A percentile compares a stretch with the other conserved stretches of the same genome.
Conservation (phyloP, 1,140 invertebrate genomes). For the Dreissena polymorpha region DNA sequence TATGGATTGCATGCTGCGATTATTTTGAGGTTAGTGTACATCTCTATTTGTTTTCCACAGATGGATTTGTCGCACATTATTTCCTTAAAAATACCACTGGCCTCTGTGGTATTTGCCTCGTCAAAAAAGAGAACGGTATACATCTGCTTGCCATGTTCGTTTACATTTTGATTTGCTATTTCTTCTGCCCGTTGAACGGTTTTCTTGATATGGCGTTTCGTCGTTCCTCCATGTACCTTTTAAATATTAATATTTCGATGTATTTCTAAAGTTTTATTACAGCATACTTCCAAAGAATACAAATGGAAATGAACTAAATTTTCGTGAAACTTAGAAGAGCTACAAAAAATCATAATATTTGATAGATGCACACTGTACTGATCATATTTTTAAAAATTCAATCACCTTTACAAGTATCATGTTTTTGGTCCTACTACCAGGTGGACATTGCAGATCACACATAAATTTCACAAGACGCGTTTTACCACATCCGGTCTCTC, state of each 20-base stretch:
- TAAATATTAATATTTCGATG: background rate
- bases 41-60: conserved; percentile 59
- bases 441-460: conserved; percentile 68
- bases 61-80: conserved; percentile 75
- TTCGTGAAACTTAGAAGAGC: background rate
- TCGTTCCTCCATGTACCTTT: conserved; percentile 75
- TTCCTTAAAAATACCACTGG: conserved; percentile 75
- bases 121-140: conserved; percentile 76
- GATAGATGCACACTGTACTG: background rate
- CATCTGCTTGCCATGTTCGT: conserved; percentile 44
- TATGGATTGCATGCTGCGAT: conserved; percentile 75
- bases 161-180: conserved; percentile 60
- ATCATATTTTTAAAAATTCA: background rate
- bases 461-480: conserved; percentile 73
- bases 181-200: conserved; percentile 66
- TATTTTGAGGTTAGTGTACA: conserved; percentile 63
- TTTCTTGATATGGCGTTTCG: conserved; percentile 61
- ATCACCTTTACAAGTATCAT: conserved; percentile 75
- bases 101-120: conserved; percentile 76
- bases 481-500: conserved; percentile 75
- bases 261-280: background rate
- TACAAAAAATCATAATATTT: background rate
- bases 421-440: conserved; percentile 60
- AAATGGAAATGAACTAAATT: background rate
- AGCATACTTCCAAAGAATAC: background rate